These are phyloP conservation scores for Eudemis profundana DNA, from an alignment of 2,888 invertebrate genomes.

Conservation along the genomic window DNA sequence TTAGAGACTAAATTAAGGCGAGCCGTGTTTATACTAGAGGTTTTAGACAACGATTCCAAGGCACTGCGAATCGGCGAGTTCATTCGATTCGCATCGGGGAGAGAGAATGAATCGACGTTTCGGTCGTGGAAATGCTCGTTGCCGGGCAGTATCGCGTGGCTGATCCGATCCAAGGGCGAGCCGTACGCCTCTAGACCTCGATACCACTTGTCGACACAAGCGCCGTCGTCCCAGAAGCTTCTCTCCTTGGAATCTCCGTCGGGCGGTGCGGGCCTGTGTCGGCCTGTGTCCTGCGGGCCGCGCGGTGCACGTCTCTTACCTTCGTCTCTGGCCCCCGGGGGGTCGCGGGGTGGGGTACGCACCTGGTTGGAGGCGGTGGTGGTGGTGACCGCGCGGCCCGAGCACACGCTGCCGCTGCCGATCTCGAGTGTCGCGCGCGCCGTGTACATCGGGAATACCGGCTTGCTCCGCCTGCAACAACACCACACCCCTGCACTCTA, in stretches of 20 bases:
- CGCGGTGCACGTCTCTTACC: constrained; percentile 31
- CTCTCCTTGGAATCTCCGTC: constrained; percentile 21
- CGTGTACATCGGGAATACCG: constrained; percentile 81
- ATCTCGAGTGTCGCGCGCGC: constrained; percentile 83
- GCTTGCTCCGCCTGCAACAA: constrained; percentile 75
- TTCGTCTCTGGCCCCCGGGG: constrained; percentile 30
- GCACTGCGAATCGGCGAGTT: constrained; percentile 5
- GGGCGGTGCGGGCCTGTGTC: constrained; percentile 44
- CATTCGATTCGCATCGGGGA: neutral
- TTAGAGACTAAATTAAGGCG: constrained; percentile 17
- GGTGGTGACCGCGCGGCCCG: constrained; percentile 83
- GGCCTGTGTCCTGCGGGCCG: constrained; percentile 43
- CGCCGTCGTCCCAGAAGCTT: constrained; percentile 26
- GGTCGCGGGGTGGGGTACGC: constrained; percentile 61
- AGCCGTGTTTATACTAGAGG: constrained; percentile 1
- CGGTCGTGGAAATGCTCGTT: constrained; percentile 13
- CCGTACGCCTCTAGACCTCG: constrained; percentile 53
- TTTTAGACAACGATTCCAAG: neutral
- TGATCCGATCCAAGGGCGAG: constrained; percentile 19
- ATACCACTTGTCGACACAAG: constrained; percentile 59
- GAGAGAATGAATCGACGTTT: neutral
- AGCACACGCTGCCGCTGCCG: constrained; percentile 79
- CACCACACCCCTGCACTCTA: neutral
- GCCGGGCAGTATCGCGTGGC: constrained; percentile 5
- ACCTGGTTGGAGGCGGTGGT: constrained; percentile 83